phyloP scores from a whole-genome alignment of 2,113 vertebrate species.

The Scomber scombrus region DNA sequence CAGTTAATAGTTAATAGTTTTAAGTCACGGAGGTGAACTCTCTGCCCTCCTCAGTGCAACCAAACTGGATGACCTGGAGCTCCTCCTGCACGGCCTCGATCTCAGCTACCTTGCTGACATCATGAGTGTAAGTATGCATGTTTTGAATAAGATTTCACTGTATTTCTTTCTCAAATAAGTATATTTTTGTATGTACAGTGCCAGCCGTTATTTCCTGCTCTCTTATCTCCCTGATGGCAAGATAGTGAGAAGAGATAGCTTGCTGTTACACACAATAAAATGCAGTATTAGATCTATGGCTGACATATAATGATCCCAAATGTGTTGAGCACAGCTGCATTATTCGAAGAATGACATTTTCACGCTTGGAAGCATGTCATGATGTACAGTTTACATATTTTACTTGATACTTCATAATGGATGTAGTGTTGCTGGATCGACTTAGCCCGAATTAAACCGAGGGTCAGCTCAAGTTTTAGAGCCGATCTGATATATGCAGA shows the following conservation, averaged over 20 bases:
- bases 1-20: neutral
- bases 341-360: slow-evolving; percentile 9
- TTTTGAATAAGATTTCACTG: neutral
- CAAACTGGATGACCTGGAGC: slow-evolving; percentile 87
- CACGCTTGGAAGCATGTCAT: slow-evolving; percentile 26
- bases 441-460: slow-evolving; percentile 17
- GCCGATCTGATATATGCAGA: slow-evolving; percentile 27
- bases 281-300: slow-evolving; percentile 6
- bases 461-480: slow-evolving; percentile 28
- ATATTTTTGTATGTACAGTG: neutral
- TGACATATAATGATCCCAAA: slow-evolving; percentile 18
- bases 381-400: slow-evolving; percentile 69
- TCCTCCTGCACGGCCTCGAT: slow-evolving; percentile 92
- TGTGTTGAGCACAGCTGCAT: slow-evolving; percentile 29
- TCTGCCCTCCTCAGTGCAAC: slow-evolving; percentile 78
- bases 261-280: slow-evolving; percentile 2
- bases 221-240: neutral
- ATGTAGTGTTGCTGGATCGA: slow-evolving; percentile 9
- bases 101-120: slow-evolving; percentile 87
- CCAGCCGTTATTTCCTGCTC: slow-evolving; percentile 1
- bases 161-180: neutral
- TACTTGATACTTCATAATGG: slow-evolving; percentile 17
- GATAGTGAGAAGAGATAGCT: slow-evolving; percentile 4
- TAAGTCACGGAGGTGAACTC: neutral
- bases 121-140: slow-evolving; percentile 74